phyloP scores from a whole-genome alignment of 2,888 invertebrate species.

The Netelia inedita region DNA sequence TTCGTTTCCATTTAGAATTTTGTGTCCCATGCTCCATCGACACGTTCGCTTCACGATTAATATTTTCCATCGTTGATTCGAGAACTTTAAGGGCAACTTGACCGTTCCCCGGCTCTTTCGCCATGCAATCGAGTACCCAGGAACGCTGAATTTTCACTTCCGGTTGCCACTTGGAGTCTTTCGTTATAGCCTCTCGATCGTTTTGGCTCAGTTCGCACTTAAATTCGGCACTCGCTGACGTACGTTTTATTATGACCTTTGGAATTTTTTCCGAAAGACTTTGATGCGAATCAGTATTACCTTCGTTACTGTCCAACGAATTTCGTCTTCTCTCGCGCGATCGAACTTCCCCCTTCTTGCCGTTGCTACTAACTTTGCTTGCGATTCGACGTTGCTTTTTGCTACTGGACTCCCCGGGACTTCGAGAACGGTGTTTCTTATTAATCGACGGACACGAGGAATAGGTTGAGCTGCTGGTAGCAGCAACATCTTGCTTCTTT shows the following conservation, averaged over 20 bases:
- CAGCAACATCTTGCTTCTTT: conserved; percentile 70
- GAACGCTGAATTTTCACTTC: conserved; percentile 81
- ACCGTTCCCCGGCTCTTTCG: conserved; percentile 78
- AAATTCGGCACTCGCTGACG: conserved; percentile 82
- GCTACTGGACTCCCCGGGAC: conserved; percentile 43
- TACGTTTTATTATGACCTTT: conserved; percentile 83
- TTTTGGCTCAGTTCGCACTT: conserved; percentile 83
- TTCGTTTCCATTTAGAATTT: conserved; percentile 28
- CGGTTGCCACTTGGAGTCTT: conserved; percentile 81
- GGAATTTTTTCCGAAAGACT: conserved; percentile 80
- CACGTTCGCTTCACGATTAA: conserved; percentile 3
- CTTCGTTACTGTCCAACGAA: conserved; percentile 32
- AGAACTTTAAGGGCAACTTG: conserved; percentile 74
- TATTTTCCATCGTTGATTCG: conserved; percentile 49
- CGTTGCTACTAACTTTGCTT: conserved; percentile 1
- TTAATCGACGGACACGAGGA: conserved; percentile 37
- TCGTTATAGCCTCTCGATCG: conserved; percentile 75
- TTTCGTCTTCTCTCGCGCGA: conserved; percentile 45
- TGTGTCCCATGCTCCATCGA: neutral
- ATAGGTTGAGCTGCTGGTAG: conserved; percentile 15
- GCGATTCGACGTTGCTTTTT: conserved; percentile 24
- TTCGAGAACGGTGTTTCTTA: conserved; percentile 19
- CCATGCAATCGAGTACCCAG: conserved; percentile 81
- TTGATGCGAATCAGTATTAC: conserved; percentile 60
- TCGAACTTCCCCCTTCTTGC: conserved; percentile 53